A percentile compares a stretch with the other conserved stretches of the same genome.
These are phyloP conservation scores for Heliconius cydno DNA, from an alignment of 2,888 invertebrate species.

Conservation along the genomic window DNA sequence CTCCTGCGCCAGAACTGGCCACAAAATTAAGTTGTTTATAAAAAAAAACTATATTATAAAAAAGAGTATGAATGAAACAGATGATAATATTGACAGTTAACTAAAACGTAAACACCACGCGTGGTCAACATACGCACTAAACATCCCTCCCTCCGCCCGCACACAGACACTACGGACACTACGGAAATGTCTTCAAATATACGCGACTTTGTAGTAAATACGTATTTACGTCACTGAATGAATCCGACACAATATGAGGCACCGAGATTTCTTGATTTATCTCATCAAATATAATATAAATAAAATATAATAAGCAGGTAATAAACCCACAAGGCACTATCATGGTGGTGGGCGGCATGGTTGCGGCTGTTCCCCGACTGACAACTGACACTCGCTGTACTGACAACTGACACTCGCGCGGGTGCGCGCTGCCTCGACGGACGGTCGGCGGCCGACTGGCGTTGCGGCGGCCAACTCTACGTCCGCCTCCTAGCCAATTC, in stretches of 20 bases:
- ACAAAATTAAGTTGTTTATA: background rate
- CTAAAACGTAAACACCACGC: constrained; percentile 74
- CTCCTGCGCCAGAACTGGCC: too few relatives aligned
- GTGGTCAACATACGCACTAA: constrained; percentile 70
- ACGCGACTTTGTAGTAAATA: constrained; percentile 51
- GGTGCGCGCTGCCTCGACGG: constrained; percentile 74
- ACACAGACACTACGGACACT: constrained; percentile 35
- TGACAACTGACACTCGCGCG: constrained; percentile 57
- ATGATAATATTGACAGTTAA: constrained; percentile 66
- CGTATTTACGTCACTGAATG: constrained; percentile 46
- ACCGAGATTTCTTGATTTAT: constrained; percentile 44
- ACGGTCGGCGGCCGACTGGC: constrained; percentile 79
- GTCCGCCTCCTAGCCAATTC: constrained; percentile 76
- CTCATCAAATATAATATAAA: background rate
- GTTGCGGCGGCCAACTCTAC: constrained; percentile 63
- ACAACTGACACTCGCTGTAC: constrained; percentile 53
- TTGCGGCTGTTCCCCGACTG: constrained; percentile 55
- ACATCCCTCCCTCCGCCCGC: constrained; percentile 57
- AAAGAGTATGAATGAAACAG: constrained; percentile 41
- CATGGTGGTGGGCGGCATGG: constrained; percentile 81
- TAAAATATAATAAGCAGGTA: constrained; percentile 31
- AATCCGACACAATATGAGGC: constrained; percentile 54
- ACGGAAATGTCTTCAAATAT: constrained; percentile 35
- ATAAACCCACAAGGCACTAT: constrained; percentile 79
- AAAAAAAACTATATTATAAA: constrained; percentile 1